Evolutionary conservation across 2,113 vertebrate species (phyloP).

Genomic region (Aspidoscelis tigris): DNA sequence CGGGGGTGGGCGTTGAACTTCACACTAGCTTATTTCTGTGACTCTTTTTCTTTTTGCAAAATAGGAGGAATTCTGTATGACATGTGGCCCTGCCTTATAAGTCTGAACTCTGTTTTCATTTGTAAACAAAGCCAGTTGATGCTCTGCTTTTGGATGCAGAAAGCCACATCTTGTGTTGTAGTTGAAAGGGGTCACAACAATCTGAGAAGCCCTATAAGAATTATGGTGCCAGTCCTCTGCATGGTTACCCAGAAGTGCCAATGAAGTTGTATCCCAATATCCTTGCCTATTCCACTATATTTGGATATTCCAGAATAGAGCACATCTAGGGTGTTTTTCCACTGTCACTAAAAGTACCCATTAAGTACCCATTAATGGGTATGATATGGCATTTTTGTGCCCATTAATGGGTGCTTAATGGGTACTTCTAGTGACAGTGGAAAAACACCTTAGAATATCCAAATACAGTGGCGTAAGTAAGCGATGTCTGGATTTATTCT

Average conservation of each 20-base stretch:
- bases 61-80: conserved; percentile 52
- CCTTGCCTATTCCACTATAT: no score
- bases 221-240: background rate
- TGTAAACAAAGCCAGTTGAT: conserved; percentile 58
- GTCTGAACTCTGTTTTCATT: conserved; percentile 46
- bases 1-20: conserved; percentile 56
- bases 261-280: no score
- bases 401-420: no score
- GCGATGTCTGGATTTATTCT: background rate
- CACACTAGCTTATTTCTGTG: background rate
- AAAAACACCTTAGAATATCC: no score
- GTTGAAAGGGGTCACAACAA: conserved; percentile 3
- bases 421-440: no score
- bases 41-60: conserved; percentile 12
- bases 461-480: no score
- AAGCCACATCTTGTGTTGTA: conserved; percentile 52
- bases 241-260: background rate
- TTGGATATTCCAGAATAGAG: no score
- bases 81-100: conserved; percentile 62
- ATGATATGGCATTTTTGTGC: no score
- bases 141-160: conserved; percentile 52
- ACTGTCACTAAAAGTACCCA: no score
- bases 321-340: no score
- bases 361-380: no score
- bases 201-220: background rate